phyloP scores from a whole-genome alignment of 2,797 vertebrate species.

The Brachyrhaphis roseni region DNA sequence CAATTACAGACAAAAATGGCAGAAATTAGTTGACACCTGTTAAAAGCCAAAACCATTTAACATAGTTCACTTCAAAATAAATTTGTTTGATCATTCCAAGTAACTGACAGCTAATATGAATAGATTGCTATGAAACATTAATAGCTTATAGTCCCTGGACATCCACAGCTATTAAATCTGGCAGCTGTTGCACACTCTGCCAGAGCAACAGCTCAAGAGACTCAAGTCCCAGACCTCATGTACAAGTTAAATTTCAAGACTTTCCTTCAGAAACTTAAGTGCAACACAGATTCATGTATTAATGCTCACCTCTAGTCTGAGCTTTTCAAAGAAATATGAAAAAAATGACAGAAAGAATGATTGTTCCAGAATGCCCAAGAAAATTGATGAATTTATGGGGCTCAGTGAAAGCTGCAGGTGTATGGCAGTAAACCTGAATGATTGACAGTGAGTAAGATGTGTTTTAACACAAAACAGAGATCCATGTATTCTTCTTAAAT shows the following conservation, averaged over 20 bases:
- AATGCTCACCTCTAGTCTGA: background rate
- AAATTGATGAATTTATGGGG: background rate
- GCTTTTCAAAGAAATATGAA: background rate
- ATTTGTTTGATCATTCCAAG: background rate
- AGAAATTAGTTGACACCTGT: background rate
- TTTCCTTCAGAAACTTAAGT: conserved; percentile 1
- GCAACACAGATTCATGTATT: background rate
- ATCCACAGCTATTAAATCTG: background rate
- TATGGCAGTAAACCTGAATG: background rate
- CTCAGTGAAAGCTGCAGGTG: background rate
- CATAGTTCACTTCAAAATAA: background rate
- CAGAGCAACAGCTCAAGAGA: background rate
- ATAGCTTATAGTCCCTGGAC: background rate
- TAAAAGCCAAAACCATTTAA: background rate
- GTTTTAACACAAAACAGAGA: background rate
- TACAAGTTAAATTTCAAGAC: background rate
- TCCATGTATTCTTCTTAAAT: background rate
- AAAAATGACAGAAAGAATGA: background rate
- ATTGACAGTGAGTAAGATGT: background rate
- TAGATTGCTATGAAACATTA: background rate
- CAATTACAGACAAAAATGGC: background rate
- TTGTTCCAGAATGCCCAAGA: background rate
- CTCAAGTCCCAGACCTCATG: background rate
- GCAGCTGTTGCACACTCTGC: too few species aligned
- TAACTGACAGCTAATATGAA: background rate